Percentiles rank a stretch among this genome's conserved stretches.
These are phyloP conservation scores for Capitulum mitella DNA, from an alignment of 2,888 invertebrate species.

Conservation along the genomic window DNA sequence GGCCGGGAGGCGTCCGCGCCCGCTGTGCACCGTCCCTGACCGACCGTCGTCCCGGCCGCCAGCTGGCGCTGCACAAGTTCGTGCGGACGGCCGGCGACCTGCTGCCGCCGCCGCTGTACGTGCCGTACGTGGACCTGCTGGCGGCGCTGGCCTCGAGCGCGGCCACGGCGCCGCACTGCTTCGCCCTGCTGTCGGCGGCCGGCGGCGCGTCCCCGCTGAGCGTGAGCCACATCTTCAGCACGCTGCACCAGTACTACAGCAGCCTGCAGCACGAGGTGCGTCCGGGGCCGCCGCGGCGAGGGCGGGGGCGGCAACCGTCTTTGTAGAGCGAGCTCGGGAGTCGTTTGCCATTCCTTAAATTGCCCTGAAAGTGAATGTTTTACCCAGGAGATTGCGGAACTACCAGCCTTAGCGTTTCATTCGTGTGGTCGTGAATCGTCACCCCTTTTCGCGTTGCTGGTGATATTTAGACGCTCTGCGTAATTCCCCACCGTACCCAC, in stretches of 20 bases:
- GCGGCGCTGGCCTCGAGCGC: constrained; percentile 61
- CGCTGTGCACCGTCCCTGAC: neutral
- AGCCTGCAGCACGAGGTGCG: constrained; percentile 48
- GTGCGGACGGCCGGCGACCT: constrained; percentile 79
- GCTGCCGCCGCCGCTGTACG: constrained; percentile 72
- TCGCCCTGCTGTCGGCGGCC: constrained; percentile 56
- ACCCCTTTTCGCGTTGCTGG: no score
- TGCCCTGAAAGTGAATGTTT: no score
- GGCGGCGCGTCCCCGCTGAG: constrained; percentile 45
- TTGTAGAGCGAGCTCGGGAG: no score
- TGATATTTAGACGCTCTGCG: no score
- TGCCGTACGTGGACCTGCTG: constrained; percentile 79
- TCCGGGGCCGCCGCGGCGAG: constrained; percentile 52
- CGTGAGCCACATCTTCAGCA: constrained; percentile 71
- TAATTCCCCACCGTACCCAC: no score
- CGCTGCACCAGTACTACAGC: constrained; percentile 54
- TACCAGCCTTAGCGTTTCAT: no score
- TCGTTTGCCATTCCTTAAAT: no score
- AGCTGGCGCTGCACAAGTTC: constrained; percentile 81
- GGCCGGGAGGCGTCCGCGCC: no score
- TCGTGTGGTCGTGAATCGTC: no score
- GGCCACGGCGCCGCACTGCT: constrained; percentile 64
- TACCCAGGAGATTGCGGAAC: no score
- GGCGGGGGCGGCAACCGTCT: no score
- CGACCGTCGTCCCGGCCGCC: constrained; percentile 38